Evolutionary conservation across 2,797 vertebrate species (phyloP).

Genomic region (Ctenopoma multispine): DNA sequence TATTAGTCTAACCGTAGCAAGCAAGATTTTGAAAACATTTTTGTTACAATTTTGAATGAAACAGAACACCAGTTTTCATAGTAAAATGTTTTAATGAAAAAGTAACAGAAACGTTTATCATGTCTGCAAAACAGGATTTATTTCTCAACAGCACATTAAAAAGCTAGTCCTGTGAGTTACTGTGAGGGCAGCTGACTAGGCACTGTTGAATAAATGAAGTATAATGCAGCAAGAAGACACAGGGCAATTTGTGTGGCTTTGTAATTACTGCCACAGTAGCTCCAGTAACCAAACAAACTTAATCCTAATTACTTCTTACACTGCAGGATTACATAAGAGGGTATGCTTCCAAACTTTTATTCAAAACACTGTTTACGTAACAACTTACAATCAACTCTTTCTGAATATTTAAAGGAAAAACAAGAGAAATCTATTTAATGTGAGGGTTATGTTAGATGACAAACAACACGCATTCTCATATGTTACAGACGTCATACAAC

Average conservation of each 20-base stretch:
- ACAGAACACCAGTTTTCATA: neutral
- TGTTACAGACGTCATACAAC: neutral
- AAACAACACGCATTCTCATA: neutral
- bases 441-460: neutral
- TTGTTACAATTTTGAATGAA: neutral
- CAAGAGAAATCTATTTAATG: neutral
- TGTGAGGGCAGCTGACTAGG: constrained; percentile 10
- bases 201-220: constrained; percentile 25
- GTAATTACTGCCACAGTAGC: constrained; percentile 53
- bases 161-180: neutral
- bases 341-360: constrained; percentile 21
- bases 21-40: neutral
- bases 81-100: too few species aligned
- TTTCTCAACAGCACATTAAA: neutral
- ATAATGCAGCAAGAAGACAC: constrained; percentile 37
- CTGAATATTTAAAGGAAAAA: neutral
- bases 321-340: constrained; percentile 43
- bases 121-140: neutral
- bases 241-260: constrained; percentile 42
- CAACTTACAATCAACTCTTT: constrained; percentile 5
- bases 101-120: neutral
- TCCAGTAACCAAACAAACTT: constrained; percentile 41
- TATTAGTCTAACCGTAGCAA: constrained; percentile 7
- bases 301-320: constrained; percentile 55
- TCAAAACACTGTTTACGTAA: constrained; percentile 3